A percentile compares a stretch with the other conserved stretches of the same genome.
These are phyloP conservation scores for Synergus itoensis DNA, from an alignment of 2,888 invertebrate genomes.

Conservation along the genomic window DNA sequence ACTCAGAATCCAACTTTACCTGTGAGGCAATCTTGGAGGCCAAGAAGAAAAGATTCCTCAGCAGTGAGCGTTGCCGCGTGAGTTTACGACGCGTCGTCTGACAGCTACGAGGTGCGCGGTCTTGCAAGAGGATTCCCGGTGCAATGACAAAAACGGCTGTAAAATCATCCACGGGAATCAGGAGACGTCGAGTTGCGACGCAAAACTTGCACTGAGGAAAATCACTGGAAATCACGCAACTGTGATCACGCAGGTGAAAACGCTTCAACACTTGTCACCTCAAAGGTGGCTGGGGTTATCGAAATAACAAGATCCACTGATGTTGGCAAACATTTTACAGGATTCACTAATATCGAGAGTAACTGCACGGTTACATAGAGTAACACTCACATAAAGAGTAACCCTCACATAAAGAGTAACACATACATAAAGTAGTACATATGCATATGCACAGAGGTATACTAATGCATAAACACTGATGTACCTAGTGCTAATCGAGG, in stretches of 20 bases:
- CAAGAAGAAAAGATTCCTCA: conserved; percentile 35
- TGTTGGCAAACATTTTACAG: background rate
- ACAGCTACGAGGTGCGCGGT: conserved; percentile 7
- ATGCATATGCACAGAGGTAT: background rate
- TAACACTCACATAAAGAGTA: conserved; percentile 6
- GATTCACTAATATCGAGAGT: conserved; percentile 13
- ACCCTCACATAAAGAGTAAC: conserved; percentile 7
- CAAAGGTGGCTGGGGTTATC: background rate
- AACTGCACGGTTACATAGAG: conserved; percentile 4
- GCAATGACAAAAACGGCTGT: conserved; percentile 29
- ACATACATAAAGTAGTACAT: background rate
- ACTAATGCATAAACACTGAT: conserved; percentile 22
- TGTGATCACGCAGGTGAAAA: background rate
- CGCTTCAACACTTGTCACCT: conserved; percentile 25
- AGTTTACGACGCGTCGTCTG: conserved; percentile 38
- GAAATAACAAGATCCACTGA: conserved; percentile 17
- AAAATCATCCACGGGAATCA: conserved; percentile 33
- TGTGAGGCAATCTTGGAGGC: conserved; percentile 35
- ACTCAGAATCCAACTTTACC: conserved; percentile 40
- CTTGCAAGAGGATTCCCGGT: background rate
- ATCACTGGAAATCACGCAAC: conserved; percentile 32
- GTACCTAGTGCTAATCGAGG: conserved; percentile 25
- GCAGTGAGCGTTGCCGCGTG: conserved; percentile 24
- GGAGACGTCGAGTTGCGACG: background rate
- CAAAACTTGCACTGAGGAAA: conserved; percentile 14